A percentile compares a stretch with the other conserved stretches of the same genome.
phyloP scores from a whole-genome alignment of 2,888 invertebrate genomes.

The Himalopsyche anomala region DNA sequence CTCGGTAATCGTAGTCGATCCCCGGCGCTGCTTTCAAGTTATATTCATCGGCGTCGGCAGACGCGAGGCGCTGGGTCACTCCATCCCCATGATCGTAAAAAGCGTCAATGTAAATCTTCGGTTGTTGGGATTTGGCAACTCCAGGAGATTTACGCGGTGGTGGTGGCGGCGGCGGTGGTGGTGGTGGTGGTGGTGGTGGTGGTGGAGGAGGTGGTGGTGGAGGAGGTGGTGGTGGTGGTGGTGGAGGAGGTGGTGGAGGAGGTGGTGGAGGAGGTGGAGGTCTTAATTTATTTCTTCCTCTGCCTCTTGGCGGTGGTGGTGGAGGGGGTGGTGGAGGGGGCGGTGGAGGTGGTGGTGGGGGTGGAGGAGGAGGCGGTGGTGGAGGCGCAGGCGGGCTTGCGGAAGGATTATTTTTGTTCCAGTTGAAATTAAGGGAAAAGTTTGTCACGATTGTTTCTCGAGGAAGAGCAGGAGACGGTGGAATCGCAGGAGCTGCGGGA shows the following conservation, averaged over 20 bases:
- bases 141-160: constrained; percentile 54
- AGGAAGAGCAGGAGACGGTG: constrained; percentile 65
- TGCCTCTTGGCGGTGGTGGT: constrained; percentile 65
- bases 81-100: constrained; percentile 73
- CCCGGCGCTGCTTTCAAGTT: constrained; percentile 42
- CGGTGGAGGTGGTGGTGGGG: constrained; percentile 68
- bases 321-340: constrained; percentile 64
- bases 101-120: constrained; percentile 73
- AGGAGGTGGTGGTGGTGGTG: constrained; percentile 65
- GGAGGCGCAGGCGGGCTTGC: constrained; percentile 70
- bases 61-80: constrained; percentile 72
- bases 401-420: constrained; percentile 64
- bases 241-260: constrained; percentile 67
- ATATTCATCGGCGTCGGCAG: constrained; percentile 71
- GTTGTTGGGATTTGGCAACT: constrained; percentile 70
- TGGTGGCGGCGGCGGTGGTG: constrained; percentile 70
- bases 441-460: constrained; percentile 63
- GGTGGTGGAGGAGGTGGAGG: constrained; percentile 62
- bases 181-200: constrained; percentile 68
- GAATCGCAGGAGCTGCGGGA: constrained; percentile 68
- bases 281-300: too few species aligned
- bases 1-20: constrained; percentile 72
- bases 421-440: constrained; percentile 65
- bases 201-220: constrained; percentile 67
- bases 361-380: constrained; percentile 66